These are phyloP conservation scores for Homalodisca vitripennis DNA, from an alignment of 1,140 invertebrate genomes.

Conservation along the genomic window DNA sequence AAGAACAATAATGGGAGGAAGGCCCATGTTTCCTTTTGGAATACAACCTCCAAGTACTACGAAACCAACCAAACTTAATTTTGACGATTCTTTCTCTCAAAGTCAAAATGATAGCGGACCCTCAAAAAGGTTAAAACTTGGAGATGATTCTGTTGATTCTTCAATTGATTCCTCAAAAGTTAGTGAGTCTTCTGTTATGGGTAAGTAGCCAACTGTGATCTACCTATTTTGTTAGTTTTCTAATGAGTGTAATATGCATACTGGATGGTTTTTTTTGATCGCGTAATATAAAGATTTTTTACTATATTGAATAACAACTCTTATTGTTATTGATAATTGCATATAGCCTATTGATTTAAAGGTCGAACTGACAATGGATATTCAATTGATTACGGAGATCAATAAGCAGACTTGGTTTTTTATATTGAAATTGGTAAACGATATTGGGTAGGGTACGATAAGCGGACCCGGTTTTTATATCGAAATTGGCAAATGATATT, in stretches of 20 bases:
- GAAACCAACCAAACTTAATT: slow-evolving; percentile 30
- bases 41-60: slow-evolving; percentile 20
- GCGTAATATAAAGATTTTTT: too few species aligned
- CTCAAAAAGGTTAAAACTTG: slow-evolving; percentile 17
- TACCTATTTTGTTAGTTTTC: neutral
- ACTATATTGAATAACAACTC: too few species aligned
- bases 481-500: too few species aligned
- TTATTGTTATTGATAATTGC: too few species aligned
- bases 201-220: slow-evolving; percentile 7
- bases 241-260: neutral
- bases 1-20: neutral
- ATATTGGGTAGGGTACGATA: too few species aligned
- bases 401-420: too few species aligned
- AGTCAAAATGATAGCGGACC: slow-evolving; percentile 17
- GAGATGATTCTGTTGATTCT: slow-evolving; percentile 11
- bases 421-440: too few species aligned
- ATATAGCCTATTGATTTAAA: too few species aligned
- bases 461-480: too few species aligned
- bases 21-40: slow-evolving; percentile 2
- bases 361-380: too few species aligned
- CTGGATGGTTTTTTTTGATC: too few species aligned
- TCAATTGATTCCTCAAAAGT: slow-evolving; percentile 22
- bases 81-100: slow-evolving; percentile 28
- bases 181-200: slow-evolving; percentile 24
- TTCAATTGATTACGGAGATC: too few species aligned